Evolutionary conservation across 2,113 vertebrate species (phyloP), one percentile per base, ranked within the genome.

Genomic region (Brachyhypopomus gauderio): DNA sequence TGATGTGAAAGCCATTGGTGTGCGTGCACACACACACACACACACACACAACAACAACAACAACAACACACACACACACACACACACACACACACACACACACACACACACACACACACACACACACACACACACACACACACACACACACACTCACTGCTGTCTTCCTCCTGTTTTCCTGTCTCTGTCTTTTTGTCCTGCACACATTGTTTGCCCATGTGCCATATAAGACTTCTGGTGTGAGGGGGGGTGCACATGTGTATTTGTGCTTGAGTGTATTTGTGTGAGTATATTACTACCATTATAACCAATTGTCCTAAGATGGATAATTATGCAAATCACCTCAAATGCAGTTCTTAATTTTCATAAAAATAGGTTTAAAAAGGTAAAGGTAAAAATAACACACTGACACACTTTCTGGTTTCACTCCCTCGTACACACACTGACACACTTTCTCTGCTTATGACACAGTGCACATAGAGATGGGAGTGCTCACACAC

Each of bases 391-490:
- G 38, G 38, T 4, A 3, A 41, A 41, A 41, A 41, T 41, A 7
- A 41, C 58, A 69, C 55, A 64, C 59, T 36, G 64, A 80, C 63
- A 81, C 63, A 64, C 77, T 52, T 52, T 14, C 11, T 52, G 45
- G 45, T 14, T 52, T 52, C 45, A 12, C 12, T 52, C 41, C 41
- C 41, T 52, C 45, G n/a, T n/a, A 56, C 79, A 41, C 79, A 81
- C 71, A 38, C 62, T 58, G 59, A 67, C 72, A 74, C 70, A 48
- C 41, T 52, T 52, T 52, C 45, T 41, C 69, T 38, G 34, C 34
- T 17, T 25, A 6, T 5, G n/a, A 60, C 58, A 22, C 58, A 60
- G 19, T 58, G 56, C 56, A 19, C 14, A 19, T 1, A 60, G 58
- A 22, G 58, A 19, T 22, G 58, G 58, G n/a, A 5, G 58, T n/a